Evolutionary conservation across 2,797 vertebrate genomes (phyloP).

Genomic region (Sebastes kiyomatsui): DNA sequence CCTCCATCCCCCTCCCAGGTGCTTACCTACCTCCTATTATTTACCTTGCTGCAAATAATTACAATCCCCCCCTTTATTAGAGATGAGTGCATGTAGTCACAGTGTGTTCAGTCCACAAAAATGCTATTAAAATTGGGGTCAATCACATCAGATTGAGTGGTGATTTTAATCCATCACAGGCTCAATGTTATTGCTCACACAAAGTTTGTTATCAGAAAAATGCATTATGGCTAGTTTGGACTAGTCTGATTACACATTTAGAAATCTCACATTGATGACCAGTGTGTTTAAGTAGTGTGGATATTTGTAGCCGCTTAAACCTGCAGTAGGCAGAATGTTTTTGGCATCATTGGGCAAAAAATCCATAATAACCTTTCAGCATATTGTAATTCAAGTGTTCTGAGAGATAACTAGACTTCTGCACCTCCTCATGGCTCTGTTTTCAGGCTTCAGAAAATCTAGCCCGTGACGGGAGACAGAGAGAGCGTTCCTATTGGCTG

Average conservation of each 20-base stretch:
- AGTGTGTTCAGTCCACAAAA: constrained; percentile 30
- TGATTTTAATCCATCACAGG: constrained; percentile 45
- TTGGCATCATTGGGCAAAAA: no score
- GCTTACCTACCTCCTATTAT: constrained; percentile 50
- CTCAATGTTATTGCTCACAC: constrained; percentile 5
- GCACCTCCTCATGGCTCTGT: no score
- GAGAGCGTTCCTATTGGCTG: no score
- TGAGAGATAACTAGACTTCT: no score
- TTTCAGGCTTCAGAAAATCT: no score
- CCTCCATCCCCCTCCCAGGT: constrained; percentile 31
- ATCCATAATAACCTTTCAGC: no score
- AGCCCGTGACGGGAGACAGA: no score
- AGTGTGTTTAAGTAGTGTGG: neutral
- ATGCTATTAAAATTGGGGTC: constrained; percentile 39
- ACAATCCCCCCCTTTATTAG: constrained; percentile 50
- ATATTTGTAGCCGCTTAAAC: neutral
- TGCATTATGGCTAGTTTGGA: neutral
- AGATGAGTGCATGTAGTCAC: constrained; percentile 35
- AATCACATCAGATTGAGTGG: constrained; percentile 46
- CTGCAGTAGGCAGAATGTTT: no score
- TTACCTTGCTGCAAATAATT: constrained; percentile 62
- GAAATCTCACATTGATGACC: neutral
- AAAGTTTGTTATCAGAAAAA: neutral
- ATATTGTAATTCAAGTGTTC: no score
- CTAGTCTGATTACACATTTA: neutral